A percentile compares a stretch with the other conserved stretches of the same genome.
These are phyloP conservation scores for Podarcis raffonei DNA, from an alignment of 2,113 vertebrate genomes.

Conservation along the genomic window DNA sequence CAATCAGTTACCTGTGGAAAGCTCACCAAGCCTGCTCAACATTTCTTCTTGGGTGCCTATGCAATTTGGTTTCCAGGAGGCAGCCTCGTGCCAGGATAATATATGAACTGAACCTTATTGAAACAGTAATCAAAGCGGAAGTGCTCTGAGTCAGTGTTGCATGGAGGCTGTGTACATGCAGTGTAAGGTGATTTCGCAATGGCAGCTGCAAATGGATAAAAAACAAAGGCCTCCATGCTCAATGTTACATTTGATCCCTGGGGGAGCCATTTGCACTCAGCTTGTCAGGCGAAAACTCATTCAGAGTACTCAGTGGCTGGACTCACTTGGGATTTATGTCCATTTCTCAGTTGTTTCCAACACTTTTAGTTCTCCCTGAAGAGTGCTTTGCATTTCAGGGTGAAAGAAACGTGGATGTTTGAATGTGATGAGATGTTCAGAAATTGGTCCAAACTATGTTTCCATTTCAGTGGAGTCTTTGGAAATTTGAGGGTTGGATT, in stretches of 20 bases:
- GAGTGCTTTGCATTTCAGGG: neutral
- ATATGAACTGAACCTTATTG: neutral
- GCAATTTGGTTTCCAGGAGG: neutral
- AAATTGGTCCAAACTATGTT: neutral
- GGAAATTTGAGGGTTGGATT: neutral
- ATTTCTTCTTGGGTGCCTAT: neutral
- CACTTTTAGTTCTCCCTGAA: neutral
- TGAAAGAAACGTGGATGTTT: neutral
- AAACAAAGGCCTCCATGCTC: neutral
- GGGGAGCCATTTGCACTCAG: neutral
- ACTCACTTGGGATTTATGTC: neutral
- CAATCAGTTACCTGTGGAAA: neutral
- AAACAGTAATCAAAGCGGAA: neutral
- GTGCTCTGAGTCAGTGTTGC: neutral
- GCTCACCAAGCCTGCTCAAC: neutral
- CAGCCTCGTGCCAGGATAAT: neutral
- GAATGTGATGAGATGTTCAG: neutral
- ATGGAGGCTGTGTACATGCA: neutral
- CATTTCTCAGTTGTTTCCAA: neutral
- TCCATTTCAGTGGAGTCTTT: neutral
- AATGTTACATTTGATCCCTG: neutral
- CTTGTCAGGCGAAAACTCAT: neutral
- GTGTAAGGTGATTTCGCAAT: neutral
- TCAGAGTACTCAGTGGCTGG: neutral
- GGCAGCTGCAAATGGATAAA: neutral